A percentile compares a stretch with the other conserved stretches of the same genome.
Conservation (phyloP, 2,113 vertebrate genomes). For the Galemys pyrenaicus region DNA sequence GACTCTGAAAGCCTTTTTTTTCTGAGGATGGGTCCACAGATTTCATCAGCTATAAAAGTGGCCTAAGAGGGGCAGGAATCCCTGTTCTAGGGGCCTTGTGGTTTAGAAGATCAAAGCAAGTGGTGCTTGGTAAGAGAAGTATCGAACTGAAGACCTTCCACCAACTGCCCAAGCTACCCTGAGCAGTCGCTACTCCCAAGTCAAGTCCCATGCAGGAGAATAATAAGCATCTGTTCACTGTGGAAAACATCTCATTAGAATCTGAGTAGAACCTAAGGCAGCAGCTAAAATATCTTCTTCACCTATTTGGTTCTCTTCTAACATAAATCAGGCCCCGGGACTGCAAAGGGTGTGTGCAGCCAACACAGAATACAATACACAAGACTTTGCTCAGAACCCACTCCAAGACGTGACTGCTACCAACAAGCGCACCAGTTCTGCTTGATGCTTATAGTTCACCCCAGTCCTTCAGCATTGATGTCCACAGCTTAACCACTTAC, state of each 20-base stretch:
- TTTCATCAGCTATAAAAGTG: neutral
- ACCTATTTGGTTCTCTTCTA: neutral
- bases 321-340: too few relatives aligned
- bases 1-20: neutral
- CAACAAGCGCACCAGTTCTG: neutral
- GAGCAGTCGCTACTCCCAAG: neutral
- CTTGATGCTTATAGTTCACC: neutral
- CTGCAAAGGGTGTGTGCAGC: too few relatives aligned
- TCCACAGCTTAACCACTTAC: neutral
- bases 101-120: neutral
- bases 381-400: neutral
- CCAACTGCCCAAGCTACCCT: neutral
- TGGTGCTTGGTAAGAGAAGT: neutral
- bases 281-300: neutral
- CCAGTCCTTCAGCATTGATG: neutral
- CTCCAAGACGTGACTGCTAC: neutral
- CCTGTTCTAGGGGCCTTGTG: neutral
- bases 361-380: neutral
- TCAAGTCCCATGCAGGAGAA: neutral
- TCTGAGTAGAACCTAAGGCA: neutral
- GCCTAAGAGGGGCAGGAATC: neutral
- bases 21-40: neutral
- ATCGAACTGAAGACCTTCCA: neutral
- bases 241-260: neutral
- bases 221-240: neutral